Percentiles rank a stretch among this genome's conserved stretches.
Conservation (phyloP, 2,797 vertebrate species). For the Manis javanica region DNA sequence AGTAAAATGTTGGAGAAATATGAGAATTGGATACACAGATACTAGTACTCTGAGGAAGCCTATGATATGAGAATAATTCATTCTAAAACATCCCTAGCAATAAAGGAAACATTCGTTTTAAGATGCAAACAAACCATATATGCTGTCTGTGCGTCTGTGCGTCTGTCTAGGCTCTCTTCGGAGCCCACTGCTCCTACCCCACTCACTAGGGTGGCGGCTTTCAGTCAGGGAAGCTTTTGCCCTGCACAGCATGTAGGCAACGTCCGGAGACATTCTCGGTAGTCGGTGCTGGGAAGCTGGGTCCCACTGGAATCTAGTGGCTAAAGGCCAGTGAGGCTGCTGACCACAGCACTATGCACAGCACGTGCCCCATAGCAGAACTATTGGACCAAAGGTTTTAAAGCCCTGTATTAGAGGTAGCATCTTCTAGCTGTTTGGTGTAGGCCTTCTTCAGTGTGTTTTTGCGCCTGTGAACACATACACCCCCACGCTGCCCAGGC, state of each 20-base stretch:
- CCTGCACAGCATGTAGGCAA: neutral
- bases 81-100: neutral
- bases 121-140: neutral
- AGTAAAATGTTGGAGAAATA: neutral
- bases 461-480: neutral
- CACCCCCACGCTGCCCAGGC: neutral
- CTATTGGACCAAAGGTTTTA: neutral
- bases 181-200: neutral
- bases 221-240: neutral
- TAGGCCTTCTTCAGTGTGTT: neutral
- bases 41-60: neutral
- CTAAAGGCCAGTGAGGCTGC: neutral
- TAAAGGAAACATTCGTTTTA: neutral
- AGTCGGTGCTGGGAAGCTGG: neutral
- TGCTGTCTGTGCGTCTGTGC: neutral
- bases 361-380: neutral
- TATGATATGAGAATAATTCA: neutral
- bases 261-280: too few species aligned
- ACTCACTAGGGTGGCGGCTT: neutral
- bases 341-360: accelerated
- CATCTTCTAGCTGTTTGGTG: neutral
- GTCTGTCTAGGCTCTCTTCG: neutral
- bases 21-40: neutral
- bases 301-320: neutral
- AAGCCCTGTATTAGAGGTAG: neutral